Evolutionary conservation across 2,888 invertebrate genomes (phyloP), one percentile per base, ranked within the genome.

Genomic region (Ochropleura plecta): DNA sequence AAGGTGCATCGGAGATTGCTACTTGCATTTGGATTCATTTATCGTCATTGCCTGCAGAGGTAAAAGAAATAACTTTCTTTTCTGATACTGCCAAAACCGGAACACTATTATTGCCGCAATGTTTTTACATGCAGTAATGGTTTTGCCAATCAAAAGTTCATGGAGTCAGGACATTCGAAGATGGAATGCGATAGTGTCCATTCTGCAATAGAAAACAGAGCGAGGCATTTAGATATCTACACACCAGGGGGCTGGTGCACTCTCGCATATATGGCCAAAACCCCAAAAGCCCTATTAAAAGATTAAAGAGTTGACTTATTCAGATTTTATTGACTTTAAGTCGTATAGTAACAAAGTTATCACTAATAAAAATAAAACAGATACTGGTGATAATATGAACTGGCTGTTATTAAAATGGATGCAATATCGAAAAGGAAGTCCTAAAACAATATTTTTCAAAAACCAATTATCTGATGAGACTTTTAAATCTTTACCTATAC

Each of bases 1-100:
- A 68, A 68, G 68, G 68, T 57, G 68, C 59, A 68, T 68, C 59
- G 46, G 68, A 68, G 30, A 59, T 69, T 59, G 57, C 48, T 46
- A 59, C 68, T 59, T 48, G 59, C 59, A 57, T 48, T 69, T 69
- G 30, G 30, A 30, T 30, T 30, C 30, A 30, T 30, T 30, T 30
- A 20, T 57, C 57, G 20, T 7, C 57, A 57, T 20, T 55, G 20
- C 6, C 14, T 20, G 3, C 20, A 2, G 30, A 57, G 14, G 14
- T 30, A 57, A 57, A 57, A 57, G 20, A 57, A 20, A 44, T 71
- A 76, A 57, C 84, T 83, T 75, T 78, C 81, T 67, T 72, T 78
- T 63, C 71, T 40, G 71, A 76, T 51, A 76, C 71, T 57, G 76
- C 40, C 71, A 71, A 63, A 76, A 76, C 30, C 59, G 76, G n/a